These are phyloP conservation scores for Dichetophora obliterata DNA, from an alignment of 2,888 invertebrate species.

Conservation along the genomic window DNA sequence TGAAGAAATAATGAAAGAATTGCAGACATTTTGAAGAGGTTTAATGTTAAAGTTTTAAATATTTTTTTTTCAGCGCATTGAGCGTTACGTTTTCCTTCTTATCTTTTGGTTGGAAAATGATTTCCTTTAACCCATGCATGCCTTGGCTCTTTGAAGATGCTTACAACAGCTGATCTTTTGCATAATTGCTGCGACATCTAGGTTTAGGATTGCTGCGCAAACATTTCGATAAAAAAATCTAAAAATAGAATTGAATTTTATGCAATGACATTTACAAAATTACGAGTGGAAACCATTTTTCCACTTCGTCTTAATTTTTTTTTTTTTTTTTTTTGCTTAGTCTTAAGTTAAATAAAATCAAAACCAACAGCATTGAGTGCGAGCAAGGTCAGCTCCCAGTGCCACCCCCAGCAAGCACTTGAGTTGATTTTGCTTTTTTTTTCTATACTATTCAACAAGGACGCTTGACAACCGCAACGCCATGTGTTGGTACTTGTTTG, in stretches of 20 bases:
- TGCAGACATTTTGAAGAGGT: no score
- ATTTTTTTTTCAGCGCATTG: no score
- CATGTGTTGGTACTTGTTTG: neutral
- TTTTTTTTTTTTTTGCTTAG: neutral
- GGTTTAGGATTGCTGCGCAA: neutral
- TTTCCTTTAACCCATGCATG: no score
- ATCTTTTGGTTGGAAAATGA: no score
- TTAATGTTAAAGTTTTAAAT: no score
- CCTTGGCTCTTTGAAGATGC: no score
- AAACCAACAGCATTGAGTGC: slow-evolving; percentile 7
- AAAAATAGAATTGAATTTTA: neutral
- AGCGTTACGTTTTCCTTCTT: no score
- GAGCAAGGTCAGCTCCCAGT: slow-evolving; percentile 12
- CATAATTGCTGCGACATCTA: neutral
- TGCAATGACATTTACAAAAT: neutral
- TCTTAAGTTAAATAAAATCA: slow-evolving; percentile 11
- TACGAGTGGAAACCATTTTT: neutral
- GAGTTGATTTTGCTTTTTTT: no score
- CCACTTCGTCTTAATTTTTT: neutral
- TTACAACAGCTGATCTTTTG: neutral
- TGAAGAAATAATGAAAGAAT: no score
- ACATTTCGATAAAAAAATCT: slow-evolving; percentile 1
- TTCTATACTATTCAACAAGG: neutral
- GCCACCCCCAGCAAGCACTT: neutral
- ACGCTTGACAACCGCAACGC: neutral